phyloP scores from a whole-genome alignment of 2,888 invertebrate genomes.

The Corbicula japonica region DNA sequence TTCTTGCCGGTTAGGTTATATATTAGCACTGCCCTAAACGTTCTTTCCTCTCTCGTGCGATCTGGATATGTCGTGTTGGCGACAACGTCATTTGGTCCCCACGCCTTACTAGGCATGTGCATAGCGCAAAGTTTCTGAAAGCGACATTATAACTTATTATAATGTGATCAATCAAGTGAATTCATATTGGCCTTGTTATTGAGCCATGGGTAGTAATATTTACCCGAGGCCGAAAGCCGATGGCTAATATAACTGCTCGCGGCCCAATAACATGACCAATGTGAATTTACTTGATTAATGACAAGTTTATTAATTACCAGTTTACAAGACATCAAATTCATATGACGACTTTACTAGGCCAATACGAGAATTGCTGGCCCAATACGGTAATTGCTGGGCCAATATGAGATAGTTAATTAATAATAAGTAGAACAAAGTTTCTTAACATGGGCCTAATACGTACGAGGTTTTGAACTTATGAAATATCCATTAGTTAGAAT shows the following conservation, averaged over 20 bases:
- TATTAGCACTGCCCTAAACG: background rate
- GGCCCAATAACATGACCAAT: background rate
- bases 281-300: background rate
- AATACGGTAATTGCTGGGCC: too few relatives aligned
- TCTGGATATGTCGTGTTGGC: constrained; percentile 8
- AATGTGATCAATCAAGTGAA: background rate
- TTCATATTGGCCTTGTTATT: background rate
- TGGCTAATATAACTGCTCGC: background rate
- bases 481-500: too few relatives aligned
- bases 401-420: too few relatives aligned
- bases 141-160: background rate
- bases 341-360: too few relatives aligned
- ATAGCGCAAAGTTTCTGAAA: constrained; percentile 22
- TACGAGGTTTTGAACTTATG: too few relatives aligned
- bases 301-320: background rate
- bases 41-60: background rate
- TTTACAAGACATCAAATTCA: background rate
- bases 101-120: background rate
- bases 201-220: background rate
- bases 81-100: constrained; percentile 28
- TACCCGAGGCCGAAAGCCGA: background rate
- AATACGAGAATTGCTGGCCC: too few relatives aligned
- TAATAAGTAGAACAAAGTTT: too few relatives aligned
- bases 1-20: constrained; percentile 3
- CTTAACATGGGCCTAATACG: too few relatives aligned